Evolutionary conservation across 2,797 vertebrate genomes (phyloP), one percentile per base, ranked within the genome.

Genomic region (Odontamblyopus lacepedii): DNA sequence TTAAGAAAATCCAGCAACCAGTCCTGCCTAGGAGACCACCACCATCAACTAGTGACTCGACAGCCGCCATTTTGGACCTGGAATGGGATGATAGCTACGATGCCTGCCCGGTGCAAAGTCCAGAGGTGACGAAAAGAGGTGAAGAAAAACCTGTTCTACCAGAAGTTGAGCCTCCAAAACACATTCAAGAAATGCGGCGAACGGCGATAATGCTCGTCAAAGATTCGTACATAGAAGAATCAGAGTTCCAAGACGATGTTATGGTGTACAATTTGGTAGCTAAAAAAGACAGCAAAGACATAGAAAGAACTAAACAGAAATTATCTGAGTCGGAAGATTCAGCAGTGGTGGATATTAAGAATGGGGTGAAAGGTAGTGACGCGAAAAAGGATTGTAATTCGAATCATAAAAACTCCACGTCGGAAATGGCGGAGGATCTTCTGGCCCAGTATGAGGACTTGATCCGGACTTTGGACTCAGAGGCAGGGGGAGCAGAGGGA

Each of bases 51-150:
- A 0, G 76, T 1, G 84, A 84, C 62, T 70, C 79, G n/a, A 69
- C 88, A 0, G 44, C 80, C 65, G 57, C 48, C 66, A 95, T 94
- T 68, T 70, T 94, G n/a, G 98, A 99, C 69, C 91, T 99, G 78
- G 98, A 99, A 89, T 99, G 98, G 98, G 98, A 99, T 8, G 96
- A 99, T 51, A 99, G 95, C 79, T 99, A 98, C 0, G 98, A 99
- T 27, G 96, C 95, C 0, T 91, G 92, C 60, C 87, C 91, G 0
- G 91, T 95, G 1, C 95, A 95, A 87, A 92, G 92, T 11, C 89
- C 92, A 0, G 94, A 93, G 50, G 88, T 87, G 0, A 88, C 92
- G 0, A 23, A 23, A 23, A 23, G 23, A 23, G 19, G 63, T 48
- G 85, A 94, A 79, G 23, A 59, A 0, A 69, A 85, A 27, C 73